Conservation (phyloP, 1,140 invertebrate genomes). For the Drosophila oshimai region DNA sequence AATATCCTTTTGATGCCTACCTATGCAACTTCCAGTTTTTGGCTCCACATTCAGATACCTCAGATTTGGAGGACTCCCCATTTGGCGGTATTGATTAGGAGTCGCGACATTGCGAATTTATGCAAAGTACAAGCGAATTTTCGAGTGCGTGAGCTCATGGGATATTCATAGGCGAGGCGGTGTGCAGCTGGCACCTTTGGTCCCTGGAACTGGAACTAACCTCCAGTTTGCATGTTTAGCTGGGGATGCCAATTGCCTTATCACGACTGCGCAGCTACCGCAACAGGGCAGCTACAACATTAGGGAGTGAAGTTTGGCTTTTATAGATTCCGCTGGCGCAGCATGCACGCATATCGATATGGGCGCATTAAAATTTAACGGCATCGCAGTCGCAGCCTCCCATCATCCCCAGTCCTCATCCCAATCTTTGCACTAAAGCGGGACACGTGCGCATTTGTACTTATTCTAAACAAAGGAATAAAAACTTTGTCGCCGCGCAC, state of each 20-base stretch:
- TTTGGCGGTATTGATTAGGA: conserved; percentile 41
- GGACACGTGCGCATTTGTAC: conserved; percentile 75
- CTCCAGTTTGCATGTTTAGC: not conserved
- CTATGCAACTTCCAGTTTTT: no score
- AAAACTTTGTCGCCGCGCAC: conserved; percentile 74
- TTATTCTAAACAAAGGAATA: conserved; percentile 81
- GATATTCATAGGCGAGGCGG: conserved; percentile 54
- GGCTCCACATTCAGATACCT: no score
- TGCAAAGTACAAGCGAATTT: conserved; percentile 7
- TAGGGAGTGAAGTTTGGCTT: conserved; percentile 45
- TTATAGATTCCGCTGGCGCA: conserved; percentile 46
- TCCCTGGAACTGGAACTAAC: not conserved
- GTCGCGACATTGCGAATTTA: conserved; percentile 18
- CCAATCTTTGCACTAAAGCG: conserved; percentile 43
- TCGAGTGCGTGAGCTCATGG: conserved; percentile 47
- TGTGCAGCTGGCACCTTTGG: not conserved
- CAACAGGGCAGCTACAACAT: not conserved
- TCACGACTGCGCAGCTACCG: conserved; percentile 25
- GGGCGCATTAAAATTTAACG: conserved; percentile 81
- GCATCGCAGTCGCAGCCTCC: conserved; percentile 2
- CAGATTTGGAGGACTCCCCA: not conserved
- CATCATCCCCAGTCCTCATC: not conserved
- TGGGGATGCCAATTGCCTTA: conserved; percentile 22
- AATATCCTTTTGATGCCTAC: no score
- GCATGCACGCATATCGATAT: conserved; percentile 75